Evolutionary conservation across 2,113 vertebrate species (phyloP).

Genomic region (Chaenogobius annularis): DNA sequence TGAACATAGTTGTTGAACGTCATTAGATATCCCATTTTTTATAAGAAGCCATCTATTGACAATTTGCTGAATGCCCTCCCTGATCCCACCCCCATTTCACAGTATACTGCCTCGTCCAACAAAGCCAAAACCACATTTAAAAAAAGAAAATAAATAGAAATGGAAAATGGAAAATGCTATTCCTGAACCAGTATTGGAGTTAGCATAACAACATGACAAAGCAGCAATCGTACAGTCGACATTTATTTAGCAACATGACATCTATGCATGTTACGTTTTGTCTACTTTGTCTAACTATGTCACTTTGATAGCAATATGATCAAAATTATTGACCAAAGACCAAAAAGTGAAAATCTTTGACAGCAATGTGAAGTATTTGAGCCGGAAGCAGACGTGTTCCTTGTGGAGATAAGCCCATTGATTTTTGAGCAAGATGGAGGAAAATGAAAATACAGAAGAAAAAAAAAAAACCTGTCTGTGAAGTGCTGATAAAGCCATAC

Average conservation of each 20-base stretch:
- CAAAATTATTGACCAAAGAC: conserved; percentile 16
- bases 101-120: no score
- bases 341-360: conserved; percentile 7
- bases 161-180: no score
- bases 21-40: no score
- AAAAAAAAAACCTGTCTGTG: conserved; percentile 9
- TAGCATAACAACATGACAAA: no score
- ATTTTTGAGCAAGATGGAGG: conserved; percentile 22
- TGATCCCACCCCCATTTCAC: no score
- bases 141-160: no score
- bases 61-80: no score
- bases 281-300: not conserved
- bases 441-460: conserved; percentile 18
- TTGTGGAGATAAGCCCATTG: conserved; percentile 35
- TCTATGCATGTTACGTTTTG: not conserved
- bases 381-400: conserved; percentile 19
- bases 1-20: no score
- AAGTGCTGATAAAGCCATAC: conserved; percentile 1
- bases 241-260: not conserved
- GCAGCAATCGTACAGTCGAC: not conserved
- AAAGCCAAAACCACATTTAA: no score
- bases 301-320: not conserved
- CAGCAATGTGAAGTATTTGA: conserved; percentile 15
- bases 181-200: no score
- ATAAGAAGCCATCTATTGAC: no score